Conservation (phyloP, 2,888 invertebrate genomes). For the Athrips mouffetella region DNA sequence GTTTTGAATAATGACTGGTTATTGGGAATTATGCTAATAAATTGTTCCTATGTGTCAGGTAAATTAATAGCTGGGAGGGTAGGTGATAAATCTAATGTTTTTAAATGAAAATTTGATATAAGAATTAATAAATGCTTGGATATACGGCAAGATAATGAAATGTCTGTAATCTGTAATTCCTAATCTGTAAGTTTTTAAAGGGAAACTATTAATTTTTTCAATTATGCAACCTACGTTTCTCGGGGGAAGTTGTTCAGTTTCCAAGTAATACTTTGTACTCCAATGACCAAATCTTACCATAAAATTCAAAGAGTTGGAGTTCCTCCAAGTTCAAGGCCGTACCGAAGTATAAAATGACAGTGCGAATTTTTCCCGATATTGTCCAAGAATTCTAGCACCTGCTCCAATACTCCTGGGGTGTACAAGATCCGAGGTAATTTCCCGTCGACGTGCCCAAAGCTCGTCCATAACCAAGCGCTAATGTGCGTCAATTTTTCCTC, state of each 20-base stretch:
- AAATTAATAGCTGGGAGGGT: background rate
- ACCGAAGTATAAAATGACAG: background rate
- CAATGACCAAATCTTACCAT: too few relatives aligned
- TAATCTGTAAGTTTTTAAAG: background rate
- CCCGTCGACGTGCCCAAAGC: background rate
- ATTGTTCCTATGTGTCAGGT: background rate
- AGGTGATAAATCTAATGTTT: background rate
- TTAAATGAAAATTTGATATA: background rate
- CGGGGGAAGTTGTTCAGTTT: too few relatives aligned
- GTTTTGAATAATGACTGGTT: conserved; percentile 2
- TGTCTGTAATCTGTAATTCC: too few relatives aligned
- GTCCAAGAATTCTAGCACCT: background rate
- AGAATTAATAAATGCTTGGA: background rate
- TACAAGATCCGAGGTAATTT: background rate
- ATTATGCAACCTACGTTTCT: too few relatives aligned
- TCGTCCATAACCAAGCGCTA: background rate
- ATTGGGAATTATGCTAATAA: conserved; percentile 7
- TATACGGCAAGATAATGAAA: too few relatives aligned
- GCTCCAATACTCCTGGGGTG: background rate
- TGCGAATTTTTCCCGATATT: background rate
- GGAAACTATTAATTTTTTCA: background rate
- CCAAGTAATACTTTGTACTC: too few relatives aligned
- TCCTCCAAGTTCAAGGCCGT: too few relatives aligned
- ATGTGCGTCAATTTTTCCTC: background rate
- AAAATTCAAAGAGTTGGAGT: too few relatives aligned